Percentiles rank a stretch among this genome's conserved stretches.
These are phyloP conservation scores for Hypsibius dujardini DNA, from an alignment of 1,140 invertebrate genomes.

Conservation along the genomic window DNA sequence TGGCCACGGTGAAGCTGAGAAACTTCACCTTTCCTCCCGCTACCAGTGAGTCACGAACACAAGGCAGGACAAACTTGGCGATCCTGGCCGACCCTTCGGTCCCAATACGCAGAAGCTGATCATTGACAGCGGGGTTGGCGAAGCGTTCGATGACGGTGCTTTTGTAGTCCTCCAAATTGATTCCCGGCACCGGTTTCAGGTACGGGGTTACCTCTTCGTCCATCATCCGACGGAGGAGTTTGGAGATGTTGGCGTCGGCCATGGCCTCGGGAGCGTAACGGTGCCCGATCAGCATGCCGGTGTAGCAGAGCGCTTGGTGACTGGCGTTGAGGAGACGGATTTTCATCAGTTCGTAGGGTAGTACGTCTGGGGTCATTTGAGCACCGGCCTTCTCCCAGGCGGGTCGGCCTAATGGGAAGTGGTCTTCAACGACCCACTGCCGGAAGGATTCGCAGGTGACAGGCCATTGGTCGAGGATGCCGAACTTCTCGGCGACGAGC, in stretches of 20 bases:
- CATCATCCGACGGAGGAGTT: not conserved
- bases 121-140: slow-evolving; percentile 9
- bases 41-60: not conserved
- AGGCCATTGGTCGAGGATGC: not conserved
- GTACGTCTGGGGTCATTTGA: slow-evolving; percentile 11
- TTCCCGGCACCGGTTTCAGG: not conserved
- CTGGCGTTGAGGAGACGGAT: not conserved
- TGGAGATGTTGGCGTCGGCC: not conserved
- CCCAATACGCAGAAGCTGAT: slow-evolving; percentile 10
- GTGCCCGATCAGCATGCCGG: slow-evolving; percentile 5
- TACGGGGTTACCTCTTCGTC: slow-evolving; percentile 5
- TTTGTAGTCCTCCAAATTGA: not conserved
- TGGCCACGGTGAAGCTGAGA: not conserved
- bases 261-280: not conserved
- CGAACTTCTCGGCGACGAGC: not conserved
- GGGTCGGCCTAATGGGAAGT: slow-evolving; percentile 1
- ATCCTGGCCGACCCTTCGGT: slow-evolving; percentile 15
- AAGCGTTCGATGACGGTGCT: not conserved
- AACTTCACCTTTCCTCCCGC: not conserved
- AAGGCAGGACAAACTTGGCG: slow-evolving; percentile 4
- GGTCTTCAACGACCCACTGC: slow-evolving; percentile 12
- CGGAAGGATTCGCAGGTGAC: slow-evolving; percentile 6
- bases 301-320: slow-evolving; percentile 15
- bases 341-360: slow-evolving; percentile 10
- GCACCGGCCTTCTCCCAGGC: slow-evolving; percentile 5